These are phyloP conservation scores for Opisthocomus hoazin DNA, from an alignment of 2,113 vertebrate species.

Conservation along the genomic window DNA sequence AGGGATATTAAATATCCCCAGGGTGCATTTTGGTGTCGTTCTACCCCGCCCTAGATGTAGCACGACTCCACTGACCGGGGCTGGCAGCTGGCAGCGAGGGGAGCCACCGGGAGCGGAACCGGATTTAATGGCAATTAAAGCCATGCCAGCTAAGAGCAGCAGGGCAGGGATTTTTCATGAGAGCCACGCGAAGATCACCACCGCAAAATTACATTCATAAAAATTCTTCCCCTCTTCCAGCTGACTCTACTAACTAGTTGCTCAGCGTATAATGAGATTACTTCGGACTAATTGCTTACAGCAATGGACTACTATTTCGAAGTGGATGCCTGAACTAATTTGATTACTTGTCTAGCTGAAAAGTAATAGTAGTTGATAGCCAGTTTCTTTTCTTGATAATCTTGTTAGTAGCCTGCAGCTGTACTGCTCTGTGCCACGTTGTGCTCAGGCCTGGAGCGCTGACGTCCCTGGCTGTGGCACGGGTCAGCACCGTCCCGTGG, in stretches of 20 bases:
- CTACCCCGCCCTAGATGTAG: background rate
- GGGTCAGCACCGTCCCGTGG: background rate
- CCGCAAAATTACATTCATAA: background rate
- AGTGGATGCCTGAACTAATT: constrained; percentile 22
- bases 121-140: background rate
- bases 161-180: background rate
- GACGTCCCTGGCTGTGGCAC: background rate
- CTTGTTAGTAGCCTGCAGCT: constrained; percentile 30
- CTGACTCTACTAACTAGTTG: constrained; percentile 30
- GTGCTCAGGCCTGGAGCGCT: background rate
- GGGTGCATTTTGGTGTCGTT: background rate
- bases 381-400: constrained; percentile 38
- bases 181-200: background rate
- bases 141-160: background rate
- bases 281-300: background rate
- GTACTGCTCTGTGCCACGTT: background rate
- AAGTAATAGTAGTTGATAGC: constrained; percentile 42
- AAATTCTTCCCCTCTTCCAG: background rate
- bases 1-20: background rate
- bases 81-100: background rate
- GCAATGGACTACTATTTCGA: constrained; percentile 33
- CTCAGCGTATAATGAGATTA: constrained; percentile 28
- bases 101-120: background rate
- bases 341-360: constrained; percentile 46
- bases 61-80: background rate